Base-by-base conservation (phyloP, 1,140 invertebrate species). In the Drosophila parabipectinata region DNA sequence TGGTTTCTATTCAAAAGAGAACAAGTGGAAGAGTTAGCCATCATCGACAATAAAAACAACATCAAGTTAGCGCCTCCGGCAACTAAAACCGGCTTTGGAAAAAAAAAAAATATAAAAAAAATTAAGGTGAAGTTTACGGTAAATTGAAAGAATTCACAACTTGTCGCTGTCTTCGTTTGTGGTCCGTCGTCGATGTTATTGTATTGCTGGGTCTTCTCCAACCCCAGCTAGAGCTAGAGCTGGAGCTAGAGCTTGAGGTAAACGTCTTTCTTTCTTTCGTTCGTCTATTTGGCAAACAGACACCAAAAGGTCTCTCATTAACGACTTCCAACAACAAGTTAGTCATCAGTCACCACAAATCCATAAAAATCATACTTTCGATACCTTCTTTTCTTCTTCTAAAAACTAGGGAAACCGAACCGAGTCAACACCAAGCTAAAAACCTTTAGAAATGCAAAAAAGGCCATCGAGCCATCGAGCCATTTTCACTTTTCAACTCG, bases 71-170 rank as follows among this genome's bases (percentile, higher is more conserved):
- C 76, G 76, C 77, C 77, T 73, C 59, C 39, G 71, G 71, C 64
- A 62, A 53, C 45, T 48, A 39, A 80, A 80, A 80, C 66, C 80
- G 80, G 69, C 73, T 67, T 53, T 69, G 58, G 24, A 75, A 66
- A 45, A 60, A 58, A 57, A 21, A 21, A 21, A 21, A 21, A 21
- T 21, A 21, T 21, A 21, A 21, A 21, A 21, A 72, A 84, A 87
- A 90, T 91, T 91, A 91, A 91, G 90, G 87, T 91, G 90, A 91
- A 90, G 90, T 90, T 91, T 91, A 91, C 90, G 90, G 90, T 91
- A 91, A 91, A 91, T 90, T 91, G 72, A 91, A 85, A 85, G 82
- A 83, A 88, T 84, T 77, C 79, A 89, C 76, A 89, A 79, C 68
- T 77, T 80, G 76, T 71, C 68, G 72, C 45, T 71, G 59, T 67